Conservation (phyloP, 30 jellyfish, hydroid and myxozoan species). For the Turritopsis dohrnii region DNA sequence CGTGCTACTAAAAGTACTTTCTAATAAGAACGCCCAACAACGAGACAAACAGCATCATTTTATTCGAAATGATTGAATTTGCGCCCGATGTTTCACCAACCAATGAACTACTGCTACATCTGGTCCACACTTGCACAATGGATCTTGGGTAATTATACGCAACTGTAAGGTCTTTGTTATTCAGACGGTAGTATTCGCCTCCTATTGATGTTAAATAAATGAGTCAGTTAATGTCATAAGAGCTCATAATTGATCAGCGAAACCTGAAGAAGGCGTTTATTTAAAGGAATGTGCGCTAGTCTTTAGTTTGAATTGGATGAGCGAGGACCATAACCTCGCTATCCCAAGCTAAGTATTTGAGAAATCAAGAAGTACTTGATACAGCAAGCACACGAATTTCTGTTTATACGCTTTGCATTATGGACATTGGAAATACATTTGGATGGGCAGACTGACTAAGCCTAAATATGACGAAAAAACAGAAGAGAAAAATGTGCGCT, state of each 20-base stretch:
- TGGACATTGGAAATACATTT: background rate
- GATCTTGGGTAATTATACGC: background rate
- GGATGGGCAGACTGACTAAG: too few species aligned
- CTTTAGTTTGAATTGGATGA: too few species aligned
- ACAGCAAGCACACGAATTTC: too few species aligned
- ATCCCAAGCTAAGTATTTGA: too few species aligned
- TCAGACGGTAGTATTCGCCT: constrained; percentile 1
- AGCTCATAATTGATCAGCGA: background rate
- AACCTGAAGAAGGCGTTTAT: background rate
- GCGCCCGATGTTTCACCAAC: background rate
- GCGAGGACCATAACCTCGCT: too few species aligned
- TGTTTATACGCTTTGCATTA: background rate
- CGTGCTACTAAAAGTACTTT: background rate
- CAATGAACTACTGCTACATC: background rate
- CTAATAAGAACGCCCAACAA: background rate
- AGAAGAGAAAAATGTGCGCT: too few species aligned
- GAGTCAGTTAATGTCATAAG: background rate
- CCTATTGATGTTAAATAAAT: background rate
- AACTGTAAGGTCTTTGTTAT: background rate
- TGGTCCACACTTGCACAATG: background rate
- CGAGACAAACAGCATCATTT: background rate
- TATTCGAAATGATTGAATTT: background rate
- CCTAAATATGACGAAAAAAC: too few species aligned
- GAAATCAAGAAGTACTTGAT: too few species aligned
- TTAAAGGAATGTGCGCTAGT: too few species aligned